Percentiles rank a stretch among this genome's conserved stretches.
phyloP scores from a whole-genome alignment of 2,113 vertebrate genomes.

The Chloroceryle aenea region DNA sequence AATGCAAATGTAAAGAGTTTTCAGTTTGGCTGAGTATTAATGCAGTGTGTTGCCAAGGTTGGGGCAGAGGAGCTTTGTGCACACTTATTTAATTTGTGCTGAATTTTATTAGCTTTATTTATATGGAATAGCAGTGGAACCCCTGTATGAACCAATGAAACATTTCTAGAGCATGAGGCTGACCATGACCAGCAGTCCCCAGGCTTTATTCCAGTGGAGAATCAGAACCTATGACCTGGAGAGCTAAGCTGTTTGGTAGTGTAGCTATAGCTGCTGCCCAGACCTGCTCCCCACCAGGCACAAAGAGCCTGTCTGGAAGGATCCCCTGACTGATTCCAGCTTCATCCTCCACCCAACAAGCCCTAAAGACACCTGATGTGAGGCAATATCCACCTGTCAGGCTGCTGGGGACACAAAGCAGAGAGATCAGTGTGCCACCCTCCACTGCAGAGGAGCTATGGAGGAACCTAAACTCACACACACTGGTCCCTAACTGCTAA shows the following conservation, averaged over 20 bases:
- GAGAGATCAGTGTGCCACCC: rapidly evolving
- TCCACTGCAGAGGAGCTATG: rapidly evolving
- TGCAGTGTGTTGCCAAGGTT: neutral
- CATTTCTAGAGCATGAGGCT: neutral
- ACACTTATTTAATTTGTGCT: neutral
- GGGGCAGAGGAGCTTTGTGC: neutral
- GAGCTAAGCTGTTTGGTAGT: neutral
- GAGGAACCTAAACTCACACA: neutral
- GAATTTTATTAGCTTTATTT: neutral
- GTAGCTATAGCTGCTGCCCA: rapidly evolving
- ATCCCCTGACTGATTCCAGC: neutral
- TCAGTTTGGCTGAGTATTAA: neutral
- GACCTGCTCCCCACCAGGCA: neutral
- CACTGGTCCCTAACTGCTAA: neutral
- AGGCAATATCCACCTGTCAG: neutral
- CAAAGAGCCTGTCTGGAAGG: neutral
- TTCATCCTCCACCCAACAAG: neutral
- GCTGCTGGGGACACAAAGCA: neutral
- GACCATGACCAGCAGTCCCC: neutral
- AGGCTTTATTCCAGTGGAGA: neutral
- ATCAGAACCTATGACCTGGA: neutral
- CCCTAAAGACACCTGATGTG: neutral
- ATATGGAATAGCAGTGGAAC: neutral
- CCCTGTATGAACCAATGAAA: neutral
- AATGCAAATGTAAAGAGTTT: neutral